Evolutionary conservation across 2,888 invertebrate genomes (phyloP), one percentile per base, ranked within the genome.

Genomic region (Teinopalpus imperialis): DNA sequence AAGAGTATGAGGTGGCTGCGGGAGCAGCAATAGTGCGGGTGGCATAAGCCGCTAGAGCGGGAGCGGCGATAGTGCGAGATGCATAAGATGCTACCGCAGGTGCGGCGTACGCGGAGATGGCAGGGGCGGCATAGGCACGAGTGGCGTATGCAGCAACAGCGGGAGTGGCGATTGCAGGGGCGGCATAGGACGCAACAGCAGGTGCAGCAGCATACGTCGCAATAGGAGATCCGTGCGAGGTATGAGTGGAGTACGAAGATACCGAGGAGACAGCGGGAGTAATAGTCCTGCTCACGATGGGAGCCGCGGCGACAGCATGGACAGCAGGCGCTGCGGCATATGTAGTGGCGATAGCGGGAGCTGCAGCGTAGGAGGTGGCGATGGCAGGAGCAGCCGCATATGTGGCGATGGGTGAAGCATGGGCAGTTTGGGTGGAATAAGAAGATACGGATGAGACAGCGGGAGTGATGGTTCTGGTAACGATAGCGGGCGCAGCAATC

Each of bases 381-480:
- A 56, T 46, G 20, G 62, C 54, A 10, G 80, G 72, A 31, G 70
- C 75, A 51, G 77, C 73, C 21, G 61, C 60, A 51, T 64, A 65
- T 49, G 77, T 69, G 20, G 62, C 54, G 27, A 63, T 49, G 47
- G 58, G 57, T 36, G 59, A 36, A 16, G 49, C 60, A 53, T 61
- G 60, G 6, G 69, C 56, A 43, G 67, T 64, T 42, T 64, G 63
- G 43, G 64, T 61, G 2, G 72, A 69, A 63, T 73, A 73, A 3
- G 74, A 66, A 6, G 71, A 69, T 43, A 66, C 61, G 4, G 72
- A 69, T 24, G 71, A 66, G 26, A 80, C 71, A 9, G 81, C 71
- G 16, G 87, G 80, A 31, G 77, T 68, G 60, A 80, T 70, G 51
- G 81, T 77, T 62, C 75, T 74, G 48, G 78, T 72, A 34, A 82